phyloP scores from a whole-genome alignment of 2,888 invertebrate species.

The Eupithecia abbreviata region DNA sequence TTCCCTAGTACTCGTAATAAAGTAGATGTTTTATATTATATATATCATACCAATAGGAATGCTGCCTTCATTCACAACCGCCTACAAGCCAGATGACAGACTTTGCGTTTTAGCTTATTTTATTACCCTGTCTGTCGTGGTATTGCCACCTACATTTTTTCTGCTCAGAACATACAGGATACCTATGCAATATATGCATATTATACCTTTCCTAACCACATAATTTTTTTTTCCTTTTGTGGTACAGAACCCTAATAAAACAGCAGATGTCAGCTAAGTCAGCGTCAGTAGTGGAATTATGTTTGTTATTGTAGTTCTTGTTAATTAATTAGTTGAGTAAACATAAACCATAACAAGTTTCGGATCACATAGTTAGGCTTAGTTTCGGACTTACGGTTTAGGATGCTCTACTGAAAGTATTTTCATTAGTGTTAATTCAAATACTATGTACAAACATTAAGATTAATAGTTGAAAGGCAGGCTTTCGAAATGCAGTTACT shows the following conservation, averaged over 20 bases:
- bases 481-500: neutral
- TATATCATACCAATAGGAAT: slow-evolving; percentile 1
- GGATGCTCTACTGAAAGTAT: slow-evolving; percentile 24
- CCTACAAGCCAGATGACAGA: slow-evolving; percentile 43
- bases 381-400: slow-evolving; percentile 24
- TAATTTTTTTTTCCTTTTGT: neutral
- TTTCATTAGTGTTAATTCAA: slow-evolving; percentile 17
- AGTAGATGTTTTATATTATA: neutral
- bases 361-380: slow-evolving; percentile 32
- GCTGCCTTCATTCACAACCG: slow-evolving; percentile 33
- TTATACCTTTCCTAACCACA: neutral
- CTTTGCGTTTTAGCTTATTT: slow-evolving; percentile 51
- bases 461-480: neutral
- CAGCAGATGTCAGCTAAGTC: neutral
- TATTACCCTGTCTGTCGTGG: slow-evolving; percentile 48
- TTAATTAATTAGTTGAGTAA: slow-evolving; percentile 25
- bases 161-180: slow-evolving; percentile 45
- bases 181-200: neutral
- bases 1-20: neutral
- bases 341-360: slow-evolving; percentile 31
- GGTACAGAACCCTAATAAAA: neutral
- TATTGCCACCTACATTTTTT: slow-evolving; percentile 53
- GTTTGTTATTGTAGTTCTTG: slow-evolving; percentile 10
- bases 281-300: neutral
- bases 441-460: neutral